A percentile compares a stretch with the other conserved stretches of the same genome.
Conservation (phyloP, 2,113 vertebrate species). For the Lepus europaeus region DNA sequence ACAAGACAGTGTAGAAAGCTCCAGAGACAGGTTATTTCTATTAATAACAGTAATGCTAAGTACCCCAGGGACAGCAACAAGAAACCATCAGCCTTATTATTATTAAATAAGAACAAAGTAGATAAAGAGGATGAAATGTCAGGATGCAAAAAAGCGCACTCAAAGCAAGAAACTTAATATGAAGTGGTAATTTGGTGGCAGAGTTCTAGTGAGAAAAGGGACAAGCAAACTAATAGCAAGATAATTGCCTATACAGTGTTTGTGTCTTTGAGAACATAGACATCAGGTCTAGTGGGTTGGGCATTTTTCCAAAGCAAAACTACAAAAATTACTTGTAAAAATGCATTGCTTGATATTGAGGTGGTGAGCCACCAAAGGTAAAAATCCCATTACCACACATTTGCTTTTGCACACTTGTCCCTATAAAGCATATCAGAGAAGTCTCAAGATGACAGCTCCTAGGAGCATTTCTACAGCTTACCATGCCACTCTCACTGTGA, state of each 20-base stretch:
- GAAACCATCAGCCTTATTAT: not conserved
- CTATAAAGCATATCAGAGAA: not conserved
- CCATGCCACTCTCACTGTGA: not conserved
- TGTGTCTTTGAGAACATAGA: not conserved
- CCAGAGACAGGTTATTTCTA: not conserved
- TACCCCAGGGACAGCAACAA: not conserved
- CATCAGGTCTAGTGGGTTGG: not conserved
- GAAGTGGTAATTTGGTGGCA: not conserved
- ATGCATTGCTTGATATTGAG: not conserved
- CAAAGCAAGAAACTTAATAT: not conserved
- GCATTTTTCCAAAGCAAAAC: conserved; percentile 22
- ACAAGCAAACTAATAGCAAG: conserved; percentile 38
- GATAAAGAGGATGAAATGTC: conserved; percentile 30
- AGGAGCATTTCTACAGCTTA: not conserved
- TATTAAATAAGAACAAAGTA: conserved; percentile 29
- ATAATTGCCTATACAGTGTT: not conserved
- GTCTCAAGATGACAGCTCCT: not conserved
- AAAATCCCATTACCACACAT: not conserved
- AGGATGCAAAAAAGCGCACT: conserved; percentile 1
- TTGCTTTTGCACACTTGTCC: not conserved
- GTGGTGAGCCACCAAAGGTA: not conserved
- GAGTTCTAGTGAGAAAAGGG: not conserved
- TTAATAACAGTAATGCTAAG: conserved; percentile 6
- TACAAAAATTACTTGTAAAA: not conserved
- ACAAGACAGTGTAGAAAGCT: not conserved